Evolutionary conservation across 2,797 vertebrate genomes (phyloP).

Genomic region (Oreortyx pictus): DNA sequence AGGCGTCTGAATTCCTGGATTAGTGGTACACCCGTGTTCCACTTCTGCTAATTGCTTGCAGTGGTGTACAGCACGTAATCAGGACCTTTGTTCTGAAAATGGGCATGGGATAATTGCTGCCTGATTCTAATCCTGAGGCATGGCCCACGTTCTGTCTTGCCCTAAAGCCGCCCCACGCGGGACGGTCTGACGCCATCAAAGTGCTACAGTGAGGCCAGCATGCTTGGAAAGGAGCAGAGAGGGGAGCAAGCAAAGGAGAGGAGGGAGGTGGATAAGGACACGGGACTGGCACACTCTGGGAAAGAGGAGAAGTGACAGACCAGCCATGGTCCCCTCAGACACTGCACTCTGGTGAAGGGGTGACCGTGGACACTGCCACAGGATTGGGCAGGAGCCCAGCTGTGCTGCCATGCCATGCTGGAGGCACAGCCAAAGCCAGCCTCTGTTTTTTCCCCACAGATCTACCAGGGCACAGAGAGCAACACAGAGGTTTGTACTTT

Average conservation of each 20-base stretch:
- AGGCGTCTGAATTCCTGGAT: not conserved
- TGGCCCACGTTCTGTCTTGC: not conserved
- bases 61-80: not conserved
- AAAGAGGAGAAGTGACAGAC: not conserved
- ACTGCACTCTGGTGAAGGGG: not conserved
- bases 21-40: not conserved
- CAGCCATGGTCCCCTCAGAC: not conserved
- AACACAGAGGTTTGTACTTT: constrained; percentile 84
- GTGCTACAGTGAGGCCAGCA: not conserved
- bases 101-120: not conserved
- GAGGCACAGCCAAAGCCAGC: not conserved
- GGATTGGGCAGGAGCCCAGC: not conserved
- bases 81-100: not conserved
- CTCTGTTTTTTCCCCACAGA: constrained; percentile 71
- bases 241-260: not conserved
- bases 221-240: not conserved
- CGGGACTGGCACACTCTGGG: not conserved
- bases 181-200: not conserved
- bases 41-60: not conserved
- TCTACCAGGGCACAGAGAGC: constrained; percentile 84
- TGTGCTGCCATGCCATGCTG: rapidly evolving
- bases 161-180: not conserved
- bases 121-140: not conserved
- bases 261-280: not conserved
- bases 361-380: not conserved